Conservation (phyloP, 2,113 vertebrate species). For the Alethe diademata region DNA sequence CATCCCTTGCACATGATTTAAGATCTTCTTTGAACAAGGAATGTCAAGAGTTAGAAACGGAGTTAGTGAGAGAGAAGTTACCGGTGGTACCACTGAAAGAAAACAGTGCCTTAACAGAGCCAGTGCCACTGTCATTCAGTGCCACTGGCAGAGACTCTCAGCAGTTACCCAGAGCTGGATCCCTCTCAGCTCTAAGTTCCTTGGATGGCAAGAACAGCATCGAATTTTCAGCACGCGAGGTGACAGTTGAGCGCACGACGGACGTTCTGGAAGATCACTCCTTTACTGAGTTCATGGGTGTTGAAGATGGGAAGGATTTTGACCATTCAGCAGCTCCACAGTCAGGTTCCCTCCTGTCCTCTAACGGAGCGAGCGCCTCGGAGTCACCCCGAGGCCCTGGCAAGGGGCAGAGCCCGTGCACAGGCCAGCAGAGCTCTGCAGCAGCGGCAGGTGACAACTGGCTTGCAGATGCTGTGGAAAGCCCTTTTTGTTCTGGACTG, state of each 20-base stretch:
- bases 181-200: conserved; percentile 12
- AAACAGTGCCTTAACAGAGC: conserved; percentile 80
- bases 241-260: conserved; percentile 65
- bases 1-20: conserved; percentile 21
- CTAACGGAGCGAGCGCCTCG: neutral
- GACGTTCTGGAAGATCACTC: conserved; percentile 76
- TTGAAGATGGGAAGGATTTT: conserved; percentile 83
- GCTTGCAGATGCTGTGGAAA: neutral
- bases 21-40: conserved; percentile 71
- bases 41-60: conserved; percentile 65
- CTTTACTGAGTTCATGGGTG: conserved; percentile 95
- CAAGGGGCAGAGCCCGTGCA: neutral
- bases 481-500: neutral
- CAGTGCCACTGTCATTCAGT: conserved; percentile 35
- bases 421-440: neutral
- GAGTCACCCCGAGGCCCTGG: neutral
- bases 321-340: conserved; percentile 63
- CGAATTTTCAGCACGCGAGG: conserved; percentile 58
- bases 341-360: conserved; percentile 24
- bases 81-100: conserved; percentile 46
- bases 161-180: conserved; percentile 41
- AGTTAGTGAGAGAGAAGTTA: conserved; percentile 46
- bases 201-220: conserved; percentile 18
- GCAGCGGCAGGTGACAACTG: neutral
- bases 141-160: conserved; percentile 28